These are phyloP conservation scores for Trichechus manatus DNA, from an alignment of 2,113 vertebrate genomes.

Conservation along the genomic window DNA sequence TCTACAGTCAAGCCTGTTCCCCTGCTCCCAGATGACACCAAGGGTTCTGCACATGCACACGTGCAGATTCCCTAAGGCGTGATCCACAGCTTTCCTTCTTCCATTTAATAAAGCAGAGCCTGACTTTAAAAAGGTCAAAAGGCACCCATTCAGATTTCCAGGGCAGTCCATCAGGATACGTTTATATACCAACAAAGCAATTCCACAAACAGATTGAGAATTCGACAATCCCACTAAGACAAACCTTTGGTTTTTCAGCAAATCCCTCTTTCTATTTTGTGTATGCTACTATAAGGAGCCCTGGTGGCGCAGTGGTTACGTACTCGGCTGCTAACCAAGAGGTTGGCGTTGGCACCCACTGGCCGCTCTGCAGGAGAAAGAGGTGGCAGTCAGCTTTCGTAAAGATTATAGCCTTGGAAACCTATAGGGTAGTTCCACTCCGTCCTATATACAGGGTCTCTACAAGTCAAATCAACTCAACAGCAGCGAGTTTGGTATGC, in stretches of 20 bases:
- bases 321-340: neutral
- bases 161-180: conserved; percentile 55
- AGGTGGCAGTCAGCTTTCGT: no score
- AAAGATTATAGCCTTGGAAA: neutral
- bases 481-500: neutral
- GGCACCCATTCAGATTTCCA: neutral
- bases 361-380: neutral
- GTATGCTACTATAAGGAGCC: neutral
- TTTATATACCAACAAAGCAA: conserved; percentile 50
- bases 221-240: conserved; percentile 50
- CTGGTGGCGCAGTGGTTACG: no score
- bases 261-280: conserved; percentile 28
- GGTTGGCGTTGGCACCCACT: neutral
- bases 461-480: neutral
- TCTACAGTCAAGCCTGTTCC: neutral
- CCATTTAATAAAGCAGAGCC: conserved; percentile 25
- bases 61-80: neutral
- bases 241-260: conserved; percentile 9
- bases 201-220: conserved; percentile 66
- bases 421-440: neutral
- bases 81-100: neutral
- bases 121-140: conserved; percentile 71
- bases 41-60: neutral
- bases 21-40: neutral
- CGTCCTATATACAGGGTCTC: neutral